A percentile compares a stretch with the other conserved stretches of the same genome.
phyloP scores from a whole-genome alignment of 1,140 invertebrate species.

The Notospermus geniculatus region DNA sequence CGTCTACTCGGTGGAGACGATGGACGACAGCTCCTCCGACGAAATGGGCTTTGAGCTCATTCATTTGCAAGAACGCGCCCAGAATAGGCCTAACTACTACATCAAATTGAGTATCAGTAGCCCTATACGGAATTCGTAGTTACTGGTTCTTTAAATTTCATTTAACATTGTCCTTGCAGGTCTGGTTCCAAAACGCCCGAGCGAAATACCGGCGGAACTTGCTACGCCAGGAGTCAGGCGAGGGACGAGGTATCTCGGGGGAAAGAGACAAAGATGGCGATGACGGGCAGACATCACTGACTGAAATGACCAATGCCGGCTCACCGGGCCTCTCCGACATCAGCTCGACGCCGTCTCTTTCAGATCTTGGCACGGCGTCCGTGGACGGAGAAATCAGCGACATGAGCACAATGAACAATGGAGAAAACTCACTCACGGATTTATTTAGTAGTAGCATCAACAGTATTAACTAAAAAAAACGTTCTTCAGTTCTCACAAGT shows the following conservation, averaged over 20 bases:
- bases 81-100: too few relatives aligned
- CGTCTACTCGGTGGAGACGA: too few relatives aligned
- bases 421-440: constrained; percentile 29
- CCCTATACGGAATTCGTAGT: too few relatives aligned
- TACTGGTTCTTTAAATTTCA: not conserved
- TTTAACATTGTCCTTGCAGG: constrained; percentile 64
- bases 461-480: constrained; percentile 27
- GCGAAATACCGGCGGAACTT: constrained; percentile 96
- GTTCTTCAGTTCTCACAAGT: too few relatives aligned
- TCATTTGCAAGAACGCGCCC: too few relatives aligned
- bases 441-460: constrained; percentile 33
- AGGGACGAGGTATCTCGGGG: constrained; percentile 54
- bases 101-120: too few relatives aligned
- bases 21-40: too few relatives aligned
- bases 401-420: not conserved
- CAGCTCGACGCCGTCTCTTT: constrained; percentile 45
- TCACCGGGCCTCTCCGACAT: constrained; percentile 41
- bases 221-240: constrained; percentile 71
- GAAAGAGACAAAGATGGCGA: constrained; percentile 1
- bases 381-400: constrained; percentile 16
- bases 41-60: too few relatives aligned
- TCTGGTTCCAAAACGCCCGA: constrained; percentile 98
- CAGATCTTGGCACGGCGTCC: constrained; percentile 28
- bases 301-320: constrained; percentile 23
- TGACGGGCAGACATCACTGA: constrained; percentile 5